Evolutionary conservation across 2,888 invertebrate species (phyloP).

Genomic region (Drosophila helvetica): DNA sequence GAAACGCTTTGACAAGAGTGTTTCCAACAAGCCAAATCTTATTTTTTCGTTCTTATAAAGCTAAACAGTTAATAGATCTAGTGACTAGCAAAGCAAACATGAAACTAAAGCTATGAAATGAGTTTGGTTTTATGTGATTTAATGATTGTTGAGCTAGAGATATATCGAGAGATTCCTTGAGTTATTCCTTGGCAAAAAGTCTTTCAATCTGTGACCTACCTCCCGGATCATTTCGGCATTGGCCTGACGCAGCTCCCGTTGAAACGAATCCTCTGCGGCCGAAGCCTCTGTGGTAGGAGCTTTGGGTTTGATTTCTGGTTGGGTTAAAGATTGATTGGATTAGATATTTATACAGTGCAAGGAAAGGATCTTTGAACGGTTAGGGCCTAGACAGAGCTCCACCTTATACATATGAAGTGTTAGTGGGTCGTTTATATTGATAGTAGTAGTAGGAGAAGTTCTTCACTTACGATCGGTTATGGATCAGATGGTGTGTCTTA

Average conservation of each 20-base stretch:
- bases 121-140: conserved; percentile 56
- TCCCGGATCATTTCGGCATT: conserved; percentile 83
- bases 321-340: conserved; percentile 4
- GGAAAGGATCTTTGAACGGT: conserved; percentile 53
- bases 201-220: conserved; percentile 67
- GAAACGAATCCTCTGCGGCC: conserved; percentile 70
- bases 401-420: conserved; percentile 43
- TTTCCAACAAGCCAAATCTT: conserved; percentile 33
- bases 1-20: conserved; percentile 14
- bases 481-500: conserved; percentile 46
- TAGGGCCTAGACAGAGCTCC: conserved; percentile 51
- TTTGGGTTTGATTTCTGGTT: conserved; percentile 81
- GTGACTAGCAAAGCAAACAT: conserved; percentile 57
- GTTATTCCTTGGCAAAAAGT: conserved; percentile 4
- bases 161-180: conserved; percentile 30
- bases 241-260: conserved; percentile 81
- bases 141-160: conserved; percentile 81
- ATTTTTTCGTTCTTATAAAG: conserved; percentile 8
- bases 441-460: conserved; percentile 28
- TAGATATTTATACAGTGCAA: background rate
- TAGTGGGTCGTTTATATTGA: conserved; percentile 11
- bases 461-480: conserved; percentile 63
- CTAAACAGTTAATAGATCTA: conserved; percentile 42
- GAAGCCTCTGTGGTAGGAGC: conserved; percentile 30
- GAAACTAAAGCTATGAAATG: conserved; percentile 73